Conservation (phyloP, 1,140 invertebrate genomes). For the Megathymus violae region DNA sequence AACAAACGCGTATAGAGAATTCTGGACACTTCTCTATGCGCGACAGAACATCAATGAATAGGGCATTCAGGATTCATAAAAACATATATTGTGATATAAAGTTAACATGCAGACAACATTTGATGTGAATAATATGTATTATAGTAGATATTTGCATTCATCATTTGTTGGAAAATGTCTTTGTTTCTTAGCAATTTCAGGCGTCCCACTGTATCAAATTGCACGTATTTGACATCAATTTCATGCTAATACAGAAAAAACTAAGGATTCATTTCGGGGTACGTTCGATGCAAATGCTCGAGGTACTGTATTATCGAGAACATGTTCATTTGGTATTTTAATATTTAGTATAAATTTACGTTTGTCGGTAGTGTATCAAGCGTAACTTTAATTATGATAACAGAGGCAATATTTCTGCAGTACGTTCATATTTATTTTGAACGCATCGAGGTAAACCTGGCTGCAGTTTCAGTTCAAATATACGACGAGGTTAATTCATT, state of each 20-base stretch:
- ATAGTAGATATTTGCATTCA: not conserved
- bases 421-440: not conserved
- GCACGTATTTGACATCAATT: not conserved
- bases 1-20: not conserved
- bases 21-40: not conserved
- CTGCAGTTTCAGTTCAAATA: slow-evolving; percentile 1
- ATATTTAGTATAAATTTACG: not conserved
- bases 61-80: slow-evolving; percentile 1
- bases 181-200: not conserved
- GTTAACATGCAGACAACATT: slow-evolving; percentile 11
- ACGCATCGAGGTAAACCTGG: not conserved
- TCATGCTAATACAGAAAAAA: not conserved
- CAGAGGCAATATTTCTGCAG: not conserved
- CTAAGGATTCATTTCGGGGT: not conserved
- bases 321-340: not conserved
- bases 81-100: not conserved
- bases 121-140: not conserved
- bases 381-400: not conserved
- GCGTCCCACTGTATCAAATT: not conserved
- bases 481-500: not conserved
- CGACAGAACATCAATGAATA: not conserved
- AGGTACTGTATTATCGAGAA: not conserved
- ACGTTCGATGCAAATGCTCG: not conserved
- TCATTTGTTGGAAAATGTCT: not conserved
- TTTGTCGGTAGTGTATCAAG: not conserved